Evolutionary conservation across 2,888 invertebrate species (phyloP), one percentile per base, ranked within the genome.

Genomic region (Lutraria lutraria): DNA sequence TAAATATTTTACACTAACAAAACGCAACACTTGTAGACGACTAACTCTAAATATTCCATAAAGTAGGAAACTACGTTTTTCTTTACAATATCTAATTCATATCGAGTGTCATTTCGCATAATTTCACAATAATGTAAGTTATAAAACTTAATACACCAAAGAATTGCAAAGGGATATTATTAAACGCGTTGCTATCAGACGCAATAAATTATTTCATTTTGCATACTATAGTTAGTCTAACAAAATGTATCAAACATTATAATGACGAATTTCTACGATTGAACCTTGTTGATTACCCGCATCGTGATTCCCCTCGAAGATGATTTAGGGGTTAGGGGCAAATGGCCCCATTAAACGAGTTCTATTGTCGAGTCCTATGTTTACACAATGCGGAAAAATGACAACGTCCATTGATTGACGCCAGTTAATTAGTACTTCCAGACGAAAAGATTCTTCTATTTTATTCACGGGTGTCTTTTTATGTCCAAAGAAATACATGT

Each of bases 261-360:
- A n/a, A 25, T 68, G 63, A 68, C 63, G 63, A n/a, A 68, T 68
- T 68, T 25, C n/a, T 68, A 6, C 63, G 12, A 68, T 25, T 68
- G 76, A 76, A 31, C 76, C 34, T 19, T 76, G 76, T 76, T 76
- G 76, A 76, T 76, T 76, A 76, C 76, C 76, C 76, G 76, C 76
- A 76, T 34, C 31, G 31, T 34, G 29, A 76, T 76, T 31, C 31
- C 76, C 16, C 76, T 34, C 76, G 13, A 31, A 19, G 76, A 76
- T 76, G 76, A 76, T 76, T 34, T 31, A 76, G 76, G 63, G 76
- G 31, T 34, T 13, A 34, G 34, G 34, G 76, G 76, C 76, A 76
- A 31, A 76, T 76, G 34, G 76, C 76, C 76, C 76, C 76, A 76
- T 76, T 76, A 76, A 76, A 76, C 76, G 15, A 76, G 15, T 16